Base-by-base conservation (phyloP, 2,888 invertebrate genomes). In the Spodoptera littoralis region DNA sequence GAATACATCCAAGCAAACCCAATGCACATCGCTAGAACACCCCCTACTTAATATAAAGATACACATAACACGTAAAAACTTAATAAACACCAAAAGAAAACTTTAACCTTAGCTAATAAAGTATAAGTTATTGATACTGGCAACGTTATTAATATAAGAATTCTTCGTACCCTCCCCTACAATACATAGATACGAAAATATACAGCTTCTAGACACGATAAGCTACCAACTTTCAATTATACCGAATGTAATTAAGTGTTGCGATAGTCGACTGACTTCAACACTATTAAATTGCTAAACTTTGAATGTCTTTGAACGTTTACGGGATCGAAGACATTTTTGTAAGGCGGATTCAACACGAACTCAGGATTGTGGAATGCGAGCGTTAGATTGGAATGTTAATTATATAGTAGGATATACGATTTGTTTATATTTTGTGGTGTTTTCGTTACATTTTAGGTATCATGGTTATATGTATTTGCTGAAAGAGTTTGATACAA, bases 221-320 rank as follows among this genome's bases (percentile, higher is more conserved):
- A 84, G 84, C 81, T 83, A 59, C 76, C 64, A 91, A 92, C 88
- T 92, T 92, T 93, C 91, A 92, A 92, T 92, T 92, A 91, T 83
- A 73, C 82, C 70, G 75, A 83, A 83, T 85, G 88, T 90, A 93
- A 93, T 93, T 92, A 92, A 91, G 90, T 89, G 90, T 81, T 84
- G 84, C 83, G 67, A 68, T 72, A 72, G 88, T 88, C 83, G 85
- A 84, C 86, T 80, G 82, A 87, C 88, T 82, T 87, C 84, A 76
- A 84, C 89, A 87, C 90, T 90, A 91, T 91, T 88, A 88, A 90
- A 92, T 88, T 87, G 88, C 86, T 85, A 85, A 87, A 89, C 84
- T 90, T 92, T 89, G 84, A 82, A 85, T 83, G 84, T 84, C 84
- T 90, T 92, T 89, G 84, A 82, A 85, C 83, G 84, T 84, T 89